These are phyloP conservation scores for Trichopria drosophilae DNA, from an alignment of 2,888 invertebrate genomes.

Conservation along the genomic window DNA sequence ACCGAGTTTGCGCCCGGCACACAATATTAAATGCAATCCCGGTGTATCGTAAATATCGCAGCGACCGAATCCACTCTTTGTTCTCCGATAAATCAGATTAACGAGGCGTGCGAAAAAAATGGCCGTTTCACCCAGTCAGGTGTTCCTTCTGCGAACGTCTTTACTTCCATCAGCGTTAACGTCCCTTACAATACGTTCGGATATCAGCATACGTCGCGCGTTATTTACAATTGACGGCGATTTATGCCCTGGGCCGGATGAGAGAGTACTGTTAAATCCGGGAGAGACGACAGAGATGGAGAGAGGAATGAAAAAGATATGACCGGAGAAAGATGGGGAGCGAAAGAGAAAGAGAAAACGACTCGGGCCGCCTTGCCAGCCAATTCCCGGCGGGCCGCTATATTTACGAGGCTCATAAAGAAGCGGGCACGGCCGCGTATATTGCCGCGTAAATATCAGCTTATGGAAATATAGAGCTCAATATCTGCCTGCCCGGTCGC, in stretches of 20 bases:
- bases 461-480: slow-evolving; percentile 65
- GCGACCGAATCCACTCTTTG: too few relatives aligned
- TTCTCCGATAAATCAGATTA: slow-evolving; percentile 27
- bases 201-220: slow-evolving; percentile 54
- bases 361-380: slow-evolving; percentile 53
- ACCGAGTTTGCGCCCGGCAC: too few relatives aligned
- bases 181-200: slow-evolving; percentile 22
- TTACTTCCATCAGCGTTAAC: slow-evolving; percentile 5
- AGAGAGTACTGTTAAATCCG: slow-evolving; percentile 36
- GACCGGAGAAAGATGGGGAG: slow-evolving; percentile 17
- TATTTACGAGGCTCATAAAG: slow-evolving; percentile 59
- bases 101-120: slow-evolving; percentile 9
- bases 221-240: slow-evolving; percentile 56
- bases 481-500: slow-evolving; percentile 58
- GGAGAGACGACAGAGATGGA: slow-evolving; percentile 31
- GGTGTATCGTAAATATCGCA: too few relatives aligned
- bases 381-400: slow-evolving; percentile 57
- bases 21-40: too few relatives aligned
- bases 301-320: slow-evolving; percentile 28
- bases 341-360: slow-evolving; percentile 36
- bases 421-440: slow-evolving; percentile 57
- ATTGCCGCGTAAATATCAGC: slow-evolving; percentile 64
- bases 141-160: not conserved
- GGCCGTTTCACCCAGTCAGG: slow-evolving; percentile 19
- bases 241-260: slow-evolving; percentile 49